Percentiles rank a stretch among this genome's conserved stretches.
phyloP scores from a whole-genome alignment of 2,888 invertebrate genomes.

The Noctuana brunneofusca region DNA sequence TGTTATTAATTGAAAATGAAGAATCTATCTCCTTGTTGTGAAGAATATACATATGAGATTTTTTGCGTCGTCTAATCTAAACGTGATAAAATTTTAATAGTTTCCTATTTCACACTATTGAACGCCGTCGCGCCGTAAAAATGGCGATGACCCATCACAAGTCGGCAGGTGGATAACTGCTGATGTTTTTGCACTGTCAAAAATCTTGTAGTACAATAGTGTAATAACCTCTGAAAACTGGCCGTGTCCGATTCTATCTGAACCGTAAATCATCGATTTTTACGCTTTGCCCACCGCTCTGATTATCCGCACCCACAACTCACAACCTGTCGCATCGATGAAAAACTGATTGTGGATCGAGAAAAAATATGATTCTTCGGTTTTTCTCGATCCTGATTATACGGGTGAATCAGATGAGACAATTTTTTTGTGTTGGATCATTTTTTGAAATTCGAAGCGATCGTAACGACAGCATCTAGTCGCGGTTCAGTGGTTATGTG shows the following conservation, averaged over 20 bases:
- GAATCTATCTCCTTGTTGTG: neutral
- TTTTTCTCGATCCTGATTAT: slow-evolving; percentile 40
- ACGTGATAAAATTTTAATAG: slow-evolving; percentile 17
- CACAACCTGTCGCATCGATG: slow-evolving; percentile 43
- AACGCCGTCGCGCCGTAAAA: slow-evolving; percentile 5
- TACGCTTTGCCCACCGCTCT: slow-evolving; percentile 52
- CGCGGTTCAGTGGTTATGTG: slow-evolving; percentile 38
- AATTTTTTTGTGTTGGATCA: slow-evolving; percentile 37
- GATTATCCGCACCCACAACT: slow-evolving; percentile 59
- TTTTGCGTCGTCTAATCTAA: slow-evolving; percentile 6
- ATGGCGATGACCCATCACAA: slow-evolving; percentile 26
- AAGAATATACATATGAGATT: neutral
- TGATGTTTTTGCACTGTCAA: slow-evolving; percentile 33
- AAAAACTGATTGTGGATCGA: slow-evolving; percentile 44
- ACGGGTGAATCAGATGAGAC: slow-evolving; percentile 33
- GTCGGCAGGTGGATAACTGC: slow-evolving; percentile 23
- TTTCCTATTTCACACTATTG: slow-evolving; percentile 25
- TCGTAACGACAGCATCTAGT: slow-evolving; percentile 33
- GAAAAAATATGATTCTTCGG: slow-evolving; percentile 38
- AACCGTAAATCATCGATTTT: slow-evolving; percentile 68
- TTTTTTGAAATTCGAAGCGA: slow-evolving; percentile 35
- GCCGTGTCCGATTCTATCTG: slow-evolving; percentile 52
- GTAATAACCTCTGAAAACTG: slow-evolving; percentile 55
- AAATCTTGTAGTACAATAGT: slow-evolving; percentile 46
- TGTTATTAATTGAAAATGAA: neutral